phyloP scores from a whole-genome alignment of 2,113 vertebrate species.

The Genyomyrus donnyi region DNA sequence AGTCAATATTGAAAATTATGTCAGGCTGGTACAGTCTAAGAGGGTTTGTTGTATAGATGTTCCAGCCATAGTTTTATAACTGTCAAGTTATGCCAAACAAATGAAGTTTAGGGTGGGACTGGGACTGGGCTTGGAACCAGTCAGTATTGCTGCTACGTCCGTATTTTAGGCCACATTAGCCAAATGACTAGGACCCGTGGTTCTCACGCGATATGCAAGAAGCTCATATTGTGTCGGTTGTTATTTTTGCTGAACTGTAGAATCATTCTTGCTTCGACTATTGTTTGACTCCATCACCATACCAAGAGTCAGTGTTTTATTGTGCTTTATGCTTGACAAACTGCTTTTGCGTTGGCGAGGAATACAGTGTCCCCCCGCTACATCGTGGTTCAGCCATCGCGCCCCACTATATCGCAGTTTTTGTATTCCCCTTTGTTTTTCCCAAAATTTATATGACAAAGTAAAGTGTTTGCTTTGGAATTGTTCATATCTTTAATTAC shows the following conservation, averaged over 20 bases:
- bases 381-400: no score
- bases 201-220: background rate
- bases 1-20: constrained; percentile 2
- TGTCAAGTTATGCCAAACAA: background rate
- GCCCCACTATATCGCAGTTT: background rate
- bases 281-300: background rate
- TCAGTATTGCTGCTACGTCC: background rate
- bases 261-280: background rate
- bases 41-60: background rate
- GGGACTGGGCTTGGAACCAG: background rate
- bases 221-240: background rate
- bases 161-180: background rate
- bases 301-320: background rate
- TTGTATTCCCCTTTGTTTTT: background rate
- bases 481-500: background rate
- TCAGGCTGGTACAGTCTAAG: background rate
- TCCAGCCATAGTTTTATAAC: background rate
- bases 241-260: background rate
- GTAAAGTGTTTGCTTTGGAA: background rate
- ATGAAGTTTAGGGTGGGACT: background rate
- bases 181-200: background rate
- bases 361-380: background rate
- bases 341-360: background rate
- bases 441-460: background rate
- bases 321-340: background rate